Conservation (phyloP, 2,888 invertebrate genomes). For the Oscheius onirici region DNA sequence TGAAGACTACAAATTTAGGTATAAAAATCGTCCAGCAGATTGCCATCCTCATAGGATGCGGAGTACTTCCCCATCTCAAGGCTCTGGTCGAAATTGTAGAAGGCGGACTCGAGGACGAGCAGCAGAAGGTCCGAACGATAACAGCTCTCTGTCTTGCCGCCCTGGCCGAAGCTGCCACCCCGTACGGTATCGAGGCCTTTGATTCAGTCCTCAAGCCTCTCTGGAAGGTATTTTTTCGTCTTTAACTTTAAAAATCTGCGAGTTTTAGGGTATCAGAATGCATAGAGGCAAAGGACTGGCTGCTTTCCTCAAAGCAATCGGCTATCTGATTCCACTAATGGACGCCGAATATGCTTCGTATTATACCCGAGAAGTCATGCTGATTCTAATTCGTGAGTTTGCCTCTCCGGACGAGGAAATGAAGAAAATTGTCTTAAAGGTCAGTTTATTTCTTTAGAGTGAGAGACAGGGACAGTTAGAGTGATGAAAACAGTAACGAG, state of each 20-base stretch:
- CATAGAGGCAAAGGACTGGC: slow-evolving; percentile 88
- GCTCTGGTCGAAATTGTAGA: slow-evolving; percentile 98
- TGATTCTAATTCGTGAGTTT: slow-evolving; percentile 97
- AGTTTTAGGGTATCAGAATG: slow-evolving; percentile 81
- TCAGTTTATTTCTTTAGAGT: too few relatives aligned
- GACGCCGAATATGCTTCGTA: slow-evolving; percentile 97
- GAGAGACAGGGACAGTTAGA: too few relatives aligned
- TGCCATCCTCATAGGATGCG: slow-evolving; percentile 99
- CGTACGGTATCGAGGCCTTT: slow-evolving; percentile 99
- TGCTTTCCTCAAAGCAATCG: slow-evolving; percentile 98
- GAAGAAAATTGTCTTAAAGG: slow-evolving; percentile 99
- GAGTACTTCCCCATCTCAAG: slow-evolving; percentile 96
- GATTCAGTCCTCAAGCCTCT: slow-evolving; percentile 98
- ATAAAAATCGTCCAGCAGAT: slow-evolving; percentile 99
- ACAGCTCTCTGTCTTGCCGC: slow-evolving; percentile 98
- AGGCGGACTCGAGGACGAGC: slow-evolving; percentile 96
- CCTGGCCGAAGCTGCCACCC: slow-evolving; percentile 96
- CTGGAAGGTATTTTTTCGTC: slow-evolving; percentile 81
- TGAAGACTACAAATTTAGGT: slow-evolving; percentile 72
- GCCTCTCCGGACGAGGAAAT: slow-evolving; percentile 99
- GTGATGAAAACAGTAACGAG: too few relatives aligned
- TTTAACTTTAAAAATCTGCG: background rate
- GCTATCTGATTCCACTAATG: slow-evolving; percentile 98
- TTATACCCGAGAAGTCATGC: slow-evolving; percentile 98
- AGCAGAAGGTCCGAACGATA: slow-evolving; percentile 96